These are phyloP conservation scores for Clusia tigrina DNA, from an alignment of 2,888 invertebrate species.

Conservation along the genomic window DNA sequence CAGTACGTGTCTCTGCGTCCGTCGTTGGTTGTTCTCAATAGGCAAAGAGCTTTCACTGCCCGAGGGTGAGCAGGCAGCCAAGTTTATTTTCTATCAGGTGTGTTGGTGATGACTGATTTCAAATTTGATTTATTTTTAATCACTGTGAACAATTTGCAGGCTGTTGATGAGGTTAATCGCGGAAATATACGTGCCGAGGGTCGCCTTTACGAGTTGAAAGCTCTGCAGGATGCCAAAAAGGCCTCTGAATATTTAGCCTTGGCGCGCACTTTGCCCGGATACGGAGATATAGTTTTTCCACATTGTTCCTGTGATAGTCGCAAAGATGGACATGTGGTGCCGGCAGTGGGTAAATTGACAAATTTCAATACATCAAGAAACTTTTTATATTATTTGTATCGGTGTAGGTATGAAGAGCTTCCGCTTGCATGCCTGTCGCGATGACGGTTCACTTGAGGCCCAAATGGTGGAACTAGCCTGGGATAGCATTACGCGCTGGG, in stretches of 20 bases:
- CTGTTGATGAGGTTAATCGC: conserved; percentile 94
- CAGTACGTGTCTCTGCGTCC: conserved; percentile 88
- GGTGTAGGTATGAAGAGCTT: conserved; percentile 70
- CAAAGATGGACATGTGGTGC: conserved; percentile 85
- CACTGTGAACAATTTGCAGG: conserved; percentile 64
- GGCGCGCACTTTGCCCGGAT: conserved; percentile 88
- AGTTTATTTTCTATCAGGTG: conserved; percentile 89
- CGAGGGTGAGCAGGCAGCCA: conserved; percentile 77
- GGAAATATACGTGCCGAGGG: conserved; percentile 91
- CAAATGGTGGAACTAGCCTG: conserved; percentile 85
- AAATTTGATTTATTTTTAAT: neutral
- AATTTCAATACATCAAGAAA: neutral
- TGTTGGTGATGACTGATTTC: conserved; percentile 15
- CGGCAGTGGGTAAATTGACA: conserved; percentile 70
- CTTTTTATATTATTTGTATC: too few relatives aligned
- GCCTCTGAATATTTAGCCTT: conserved; percentile 86
- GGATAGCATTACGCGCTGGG: conserved; percentile 84
- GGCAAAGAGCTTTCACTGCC: conserved; percentile 73
- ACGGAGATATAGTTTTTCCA: conserved; percentile 93
- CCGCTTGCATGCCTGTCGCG: conserved; percentile 84
- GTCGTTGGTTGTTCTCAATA: conserved; percentile 87
- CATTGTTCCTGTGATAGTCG: conserved; percentile 91
- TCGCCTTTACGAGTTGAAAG: conserved; percentile 94
- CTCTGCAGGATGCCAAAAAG: conserved; percentile 88
- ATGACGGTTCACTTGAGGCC: conserved; percentile 79